Percentiles rank a stretch among this genome's conserved stretches.
These are phyloP conservation scores for Phalacrocorax brasilianus DNA, from an alignment of 2,113 vertebrate species.

Conservation along the genomic window DNA sequence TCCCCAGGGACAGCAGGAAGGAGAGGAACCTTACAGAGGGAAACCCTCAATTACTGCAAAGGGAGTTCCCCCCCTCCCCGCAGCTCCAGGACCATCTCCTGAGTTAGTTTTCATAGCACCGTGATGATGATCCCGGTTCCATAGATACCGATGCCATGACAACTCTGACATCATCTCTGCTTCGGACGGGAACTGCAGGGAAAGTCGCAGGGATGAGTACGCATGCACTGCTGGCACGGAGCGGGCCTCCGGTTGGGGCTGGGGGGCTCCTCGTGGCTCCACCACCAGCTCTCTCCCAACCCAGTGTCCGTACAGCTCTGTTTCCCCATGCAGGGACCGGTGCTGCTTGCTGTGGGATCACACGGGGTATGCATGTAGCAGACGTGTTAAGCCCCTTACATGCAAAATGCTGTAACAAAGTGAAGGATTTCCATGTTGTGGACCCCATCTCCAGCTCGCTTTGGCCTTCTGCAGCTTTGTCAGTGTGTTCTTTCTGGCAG, in stretches of 20 bases:
- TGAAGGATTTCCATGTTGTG: accelerated
- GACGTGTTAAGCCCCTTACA: not conserved
- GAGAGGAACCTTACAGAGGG: not conserved
- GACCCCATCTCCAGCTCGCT: not conserved
- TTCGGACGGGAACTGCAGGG: constrained; percentile 10
- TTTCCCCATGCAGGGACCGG: accelerated
- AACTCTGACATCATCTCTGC: constrained; percentile 67
- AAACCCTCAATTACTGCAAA: not conserved
- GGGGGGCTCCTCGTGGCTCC: not conserved
- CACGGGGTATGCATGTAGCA: accelerated
- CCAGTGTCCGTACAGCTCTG: accelerated
- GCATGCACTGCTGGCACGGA: not conserved
- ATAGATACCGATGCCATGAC: constrained; percentile 71
- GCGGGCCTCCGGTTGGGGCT: not conserved
- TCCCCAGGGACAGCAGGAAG: not conserved
- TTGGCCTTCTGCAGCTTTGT: not conserved
- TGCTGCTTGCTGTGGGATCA: not conserved
- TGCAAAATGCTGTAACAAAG: accelerated
- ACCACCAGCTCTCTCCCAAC: not conserved
- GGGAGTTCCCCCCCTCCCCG: not conserved
- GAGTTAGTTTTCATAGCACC: not conserved
- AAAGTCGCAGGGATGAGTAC: not conserved
- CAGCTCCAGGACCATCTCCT: not conserved
- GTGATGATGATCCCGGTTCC: constrained; percentile 22
- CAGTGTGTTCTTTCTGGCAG: not conserved